These are phyloP conservation scores for Euthynnus affinis DNA, from an alignment of 2,797 vertebrate genomes.

Conservation along the genomic window DNA sequence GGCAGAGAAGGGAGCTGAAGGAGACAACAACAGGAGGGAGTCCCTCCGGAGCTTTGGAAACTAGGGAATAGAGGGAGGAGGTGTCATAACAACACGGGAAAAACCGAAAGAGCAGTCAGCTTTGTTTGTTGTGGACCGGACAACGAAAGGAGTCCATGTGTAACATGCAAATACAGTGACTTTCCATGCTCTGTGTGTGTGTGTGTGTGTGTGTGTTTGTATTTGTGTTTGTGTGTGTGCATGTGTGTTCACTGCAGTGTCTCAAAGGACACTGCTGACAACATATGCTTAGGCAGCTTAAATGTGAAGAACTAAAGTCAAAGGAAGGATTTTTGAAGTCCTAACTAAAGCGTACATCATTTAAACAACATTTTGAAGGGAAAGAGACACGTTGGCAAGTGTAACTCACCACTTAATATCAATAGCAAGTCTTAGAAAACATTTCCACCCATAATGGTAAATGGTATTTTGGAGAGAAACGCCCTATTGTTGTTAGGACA, in stretches of 20 bases:
- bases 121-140: constrained; percentile 44
- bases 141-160: constrained; percentile 27
- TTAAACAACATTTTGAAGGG: neutral
- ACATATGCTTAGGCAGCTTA: constrained; percentile 28
- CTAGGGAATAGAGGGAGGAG: constrained; percentile 46
- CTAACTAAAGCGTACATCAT: constrained; percentile 1
- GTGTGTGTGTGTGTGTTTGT: constrained; percentile 22
- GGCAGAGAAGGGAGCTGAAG: constrained; percentile 23
- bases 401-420: constrained; percentile 2
- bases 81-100: constrained; percentile 62
- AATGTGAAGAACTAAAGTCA: constrained; percentile 20
- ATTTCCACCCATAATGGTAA: neutral
- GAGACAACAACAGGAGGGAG: constrained; percentile 49
- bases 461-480: constrained; percentile 14
- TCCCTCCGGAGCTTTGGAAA: constrained; percentile 49
- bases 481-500: neutral
- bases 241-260: neutral
- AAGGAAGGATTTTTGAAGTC: neutral
- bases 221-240: no score
- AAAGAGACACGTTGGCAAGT: neutral
- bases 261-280: constrained; percentile 20
- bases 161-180: constrained; percentile 50
- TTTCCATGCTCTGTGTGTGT: constrained; percentile 1
- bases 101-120: constrained; percentile 51
- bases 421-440: constrained; percentile 13